Base-by-base conservation (phyloP, 2,888 invertebrate species). In the Pemphredon lugubris region DNA sequence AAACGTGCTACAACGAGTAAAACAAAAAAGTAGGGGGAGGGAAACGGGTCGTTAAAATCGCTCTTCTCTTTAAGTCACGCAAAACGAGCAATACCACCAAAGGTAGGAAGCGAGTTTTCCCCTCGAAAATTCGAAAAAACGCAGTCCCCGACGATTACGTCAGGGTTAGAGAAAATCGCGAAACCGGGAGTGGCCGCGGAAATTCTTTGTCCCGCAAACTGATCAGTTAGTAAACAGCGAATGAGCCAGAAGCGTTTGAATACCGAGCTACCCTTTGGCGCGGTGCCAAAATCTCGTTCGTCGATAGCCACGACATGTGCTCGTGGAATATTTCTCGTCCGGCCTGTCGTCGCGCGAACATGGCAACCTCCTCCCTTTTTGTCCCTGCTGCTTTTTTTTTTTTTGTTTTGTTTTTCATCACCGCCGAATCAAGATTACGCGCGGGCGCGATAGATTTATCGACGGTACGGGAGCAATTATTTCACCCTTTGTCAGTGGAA, bases 161-260 rank as follows among this genome's bases (percentile, higher is more conserved):
- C n/a, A n/a, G n/a, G n/a, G n/a, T n/a, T n/a, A n/a, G n/a, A n/a
- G n/a, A 21, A 11, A 20, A 45, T 39, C 61, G 21, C 60, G 16
- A n/a, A 14, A 51, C 66, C 39, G 53, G 53, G 26, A 58, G 14
- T 47, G 45, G 44, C 30, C 14, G n/a, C 7, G 20, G 30, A 32
- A 47, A 26, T 42, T 53, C 55, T 40, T 51, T 39, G 63, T 73
- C 50, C 66, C 9, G 66, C 20, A 26, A 53, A 66, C 37, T 34
- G 66, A 61, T 34, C 71, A 45, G 61, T 50, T 53, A 34, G 71
- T 55, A 65, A 75, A 73, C 60, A 73, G n/a, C 6, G 40, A 61
- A 60, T 20, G 50, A 45, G 40, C 23, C 37, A n/a, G 39, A 26
- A 55, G 23, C 39, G 45, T 66, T 34, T 11, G 54, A 50, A 23